Percentiles rank a stretch among this genome's conserved stretches.
Evolutionary conservation across 2,797 vertebrate genomes (phyloP).

Genomic region (Enteromius paludinosus): DNA sequence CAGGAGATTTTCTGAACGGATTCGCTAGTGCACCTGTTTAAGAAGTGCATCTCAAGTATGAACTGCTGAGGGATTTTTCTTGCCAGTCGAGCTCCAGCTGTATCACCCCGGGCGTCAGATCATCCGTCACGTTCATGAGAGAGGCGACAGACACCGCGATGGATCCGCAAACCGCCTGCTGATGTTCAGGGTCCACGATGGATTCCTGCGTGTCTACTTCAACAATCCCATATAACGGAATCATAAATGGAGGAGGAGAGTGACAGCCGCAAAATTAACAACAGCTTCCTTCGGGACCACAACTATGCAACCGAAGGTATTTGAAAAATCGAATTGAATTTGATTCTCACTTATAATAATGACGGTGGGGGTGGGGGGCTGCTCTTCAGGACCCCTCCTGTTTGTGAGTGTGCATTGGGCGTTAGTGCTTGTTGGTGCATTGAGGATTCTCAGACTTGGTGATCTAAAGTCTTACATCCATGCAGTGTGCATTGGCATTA

Average conservation of each 20-base stretch:
- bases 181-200: constrained; percentile 80
- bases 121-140: constrained; percentile 66
- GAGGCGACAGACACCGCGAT: constrained; percentile 74
- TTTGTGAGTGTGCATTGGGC: constrained; percentile 4
- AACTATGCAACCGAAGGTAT: constrained; percentile 99
- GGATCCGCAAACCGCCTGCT: constrained; percentile 77
- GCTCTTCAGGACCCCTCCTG: constrained; percentile 7
- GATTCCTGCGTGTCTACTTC: constrained; percentile 77
- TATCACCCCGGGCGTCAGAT: constrained; percentile 58
- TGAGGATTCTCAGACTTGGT: constrained; percentile 23
- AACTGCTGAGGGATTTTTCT: constrained; percentile 28
- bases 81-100: constrained; percentile 20
- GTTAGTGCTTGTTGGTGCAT: constrained; percentile 32
- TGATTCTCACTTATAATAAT: constrained; percentile 12
- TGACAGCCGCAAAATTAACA: constrained; percentile 96
- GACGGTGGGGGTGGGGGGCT: constrained; percentile 1
- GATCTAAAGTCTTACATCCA: constrained; percentile 1
- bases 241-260: constrained; percentile 85
- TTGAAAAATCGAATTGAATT: constrained; percentile 49
- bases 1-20: background rate
- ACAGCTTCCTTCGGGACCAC: constrained; percentile 98
- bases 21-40: constrained; percentile 1
- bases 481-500: background rate
- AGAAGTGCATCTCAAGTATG: constrained; percentile 18
- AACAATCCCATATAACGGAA: constrained; percentile 78